Evolutionary conservation across 2,888 invertebrate species (phyloP).

Genomic region (Xestia rhomboidea): DNA sequence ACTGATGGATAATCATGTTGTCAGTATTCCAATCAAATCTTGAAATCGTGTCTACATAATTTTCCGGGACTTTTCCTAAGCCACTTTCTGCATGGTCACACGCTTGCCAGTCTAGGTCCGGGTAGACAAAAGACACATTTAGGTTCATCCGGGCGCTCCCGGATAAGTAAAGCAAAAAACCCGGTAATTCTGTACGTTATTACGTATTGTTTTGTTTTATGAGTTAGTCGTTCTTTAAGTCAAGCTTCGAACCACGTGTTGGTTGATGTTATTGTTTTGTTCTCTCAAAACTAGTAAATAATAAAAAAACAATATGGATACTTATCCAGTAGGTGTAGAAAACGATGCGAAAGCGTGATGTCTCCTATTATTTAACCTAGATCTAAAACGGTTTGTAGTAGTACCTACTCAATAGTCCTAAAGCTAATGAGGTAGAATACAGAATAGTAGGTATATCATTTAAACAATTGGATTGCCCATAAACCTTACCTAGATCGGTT

Average conservation of each 20-base stretch:
- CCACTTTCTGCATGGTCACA: slow-evolving; percentile 41
- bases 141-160: slow-evolving; percentile 75
- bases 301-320: too few species aligned
- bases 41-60: neutral
- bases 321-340: too few species aligned
- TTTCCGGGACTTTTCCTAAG: slow-evolving; percentile 31
- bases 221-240: slow-evolving; percentile 30
- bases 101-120: slow-evolving; percentile 61
- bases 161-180: slow-evolving; percentile 75
- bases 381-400: neutral
- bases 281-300: neutral
- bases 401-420: neutral
- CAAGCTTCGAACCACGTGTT: slow-evolving; percentile 6
- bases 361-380: neutral
- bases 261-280: neutral
- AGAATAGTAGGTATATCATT: neutral
- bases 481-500: neutral
- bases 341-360: too few species aligned
- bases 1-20: slow-evolving; percentile 11
- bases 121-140: slow-evolving; percentile 81
- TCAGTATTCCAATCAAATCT: neutral
- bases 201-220: slow-evolving; percentile 62
- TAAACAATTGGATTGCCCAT: neutral
- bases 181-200: slow-evolving; percentile 64
- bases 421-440: neutral